Base-by-base conservation (phyloP, 2,113 vertebrate genomes). In the Bettongia penicillata region DNA sequence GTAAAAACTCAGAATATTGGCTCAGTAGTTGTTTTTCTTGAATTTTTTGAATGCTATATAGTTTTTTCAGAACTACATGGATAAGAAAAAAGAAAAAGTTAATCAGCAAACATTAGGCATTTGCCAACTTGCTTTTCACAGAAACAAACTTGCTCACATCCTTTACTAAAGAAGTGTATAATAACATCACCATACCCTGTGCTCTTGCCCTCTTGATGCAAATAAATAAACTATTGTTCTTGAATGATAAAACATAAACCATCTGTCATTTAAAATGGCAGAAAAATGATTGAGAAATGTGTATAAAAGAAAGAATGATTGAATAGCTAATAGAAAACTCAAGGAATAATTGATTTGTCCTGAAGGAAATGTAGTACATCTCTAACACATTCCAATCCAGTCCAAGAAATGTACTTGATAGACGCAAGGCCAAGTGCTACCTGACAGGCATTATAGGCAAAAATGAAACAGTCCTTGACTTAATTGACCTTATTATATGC, bases 241-340 rank as follows among this genome's bases (percentile, higher is more conserved):
- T 53, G 91, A 97, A 55, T 95, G 94, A 96, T 94, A 94, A 51
- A 93, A 77, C 77, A 49, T 93, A 95, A 93, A n/a, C 96, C 92
- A 94, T 94, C 55, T 97, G 95, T 96, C 91, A 93, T 95, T 94
- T 96, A 95, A 95, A 93, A 93, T 95, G 51, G 97, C 94, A 96
- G 53, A 96, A 77, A n/a, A 77, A 95, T 97, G 90, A 95, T 94
- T 95, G 95, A 96, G 28, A 96, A 97, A 91, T 95, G 91, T 94
- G 55, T 93, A 48, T 23, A n/a, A 77, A n/a, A 77, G 37, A 16
- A n/a, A 77, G 37, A 77, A 77, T 77, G 68, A 77, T n/a, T 77
- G 68, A 77, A n/a, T 77, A 77, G 14, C 37, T 43, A 77, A 77
- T 77, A 77, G 37, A 77, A 68, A 68, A 68, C 16, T 77, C 37